Base-by-base conservation (phyloP, 2,797 vertebrate genomes). In the Cichlasoma orientale region DNA sequence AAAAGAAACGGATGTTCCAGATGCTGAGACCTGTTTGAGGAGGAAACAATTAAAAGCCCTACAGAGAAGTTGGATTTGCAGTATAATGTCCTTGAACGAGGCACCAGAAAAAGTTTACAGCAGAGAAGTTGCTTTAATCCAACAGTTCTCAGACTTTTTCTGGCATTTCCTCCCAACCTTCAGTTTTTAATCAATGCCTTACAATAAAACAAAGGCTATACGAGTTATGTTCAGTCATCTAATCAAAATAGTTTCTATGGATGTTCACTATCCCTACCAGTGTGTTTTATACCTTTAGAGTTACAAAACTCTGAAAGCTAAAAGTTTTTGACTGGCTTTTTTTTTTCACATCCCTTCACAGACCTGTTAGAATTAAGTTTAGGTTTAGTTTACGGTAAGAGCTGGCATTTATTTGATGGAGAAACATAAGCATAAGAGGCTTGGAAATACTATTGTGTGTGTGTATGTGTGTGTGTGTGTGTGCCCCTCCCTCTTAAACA, bases 61-160 rank as follows among this genome's bases (percentile, higher is more conserved):
- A 58, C 19, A 41, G 25, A 58, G 11, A 73, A 57, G 57, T 47
- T 56, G 21, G 31, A 71, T 54, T 83, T 74, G 14, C 3, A 66
- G 56, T 81, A 56, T 23, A 57, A 84, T 86, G 83, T 80, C 80
- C 54, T 84, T 88, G 29, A 79, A 72, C 78, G 66, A 74, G 19
- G 19, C 18, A 44, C 8, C 12, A 53, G 9, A 14, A 29, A 56
- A 31, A 41, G 12, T 56, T 44, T 29, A 25, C 5, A 77, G 27
- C 54, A 56, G 23, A 14, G 3, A 77, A 72, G 8, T 36, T 36
- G 29, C 25, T n/a, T 68, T 68, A 50, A 68, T 50, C 41, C 10
- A 50, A n/a, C 19, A 1, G 11, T 29, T 50, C 3, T n/a, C 63
- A 68, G 29, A 68, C 25, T 3, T 68, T 44, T 68, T 50, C 44